Conservation (phyloP, 2,888 invertebrate genomes). For the Blastobasis adustella region DNA sequence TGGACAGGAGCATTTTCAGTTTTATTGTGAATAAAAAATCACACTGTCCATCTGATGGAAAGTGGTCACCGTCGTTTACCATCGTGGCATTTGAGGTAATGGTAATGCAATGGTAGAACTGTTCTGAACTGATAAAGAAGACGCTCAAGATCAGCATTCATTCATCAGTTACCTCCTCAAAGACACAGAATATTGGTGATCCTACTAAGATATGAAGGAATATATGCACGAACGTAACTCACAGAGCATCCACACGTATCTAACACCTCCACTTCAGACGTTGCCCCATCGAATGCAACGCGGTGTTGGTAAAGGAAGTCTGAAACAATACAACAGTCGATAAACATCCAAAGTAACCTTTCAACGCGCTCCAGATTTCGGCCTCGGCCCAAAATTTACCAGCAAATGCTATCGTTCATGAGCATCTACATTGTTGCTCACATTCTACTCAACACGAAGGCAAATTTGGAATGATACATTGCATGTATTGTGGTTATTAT, state of each 20-base stretch:
- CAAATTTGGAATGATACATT: too few relatives aligned
- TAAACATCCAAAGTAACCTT: conserved; percentile 5
- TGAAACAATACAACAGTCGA: conserved; percentile 47
- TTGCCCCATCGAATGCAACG: conserved; percentile 83
- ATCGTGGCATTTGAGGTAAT: too few relatives aligned
- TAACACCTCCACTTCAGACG: conserved; percentile 85
- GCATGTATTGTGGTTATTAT: too few relatives aligned
- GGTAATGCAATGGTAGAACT: too few relatives aligned
- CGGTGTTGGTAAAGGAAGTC: conserved; percentile 87
- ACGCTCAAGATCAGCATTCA: too few relatives aligned
- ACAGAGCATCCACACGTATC: conserved; percentile 84
- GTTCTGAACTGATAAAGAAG: too few relatives aligned
- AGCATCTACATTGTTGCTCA: conserved; percentile 28
- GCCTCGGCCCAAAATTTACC: conserved; percentile 18
- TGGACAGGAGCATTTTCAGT: too few relatives aligned
- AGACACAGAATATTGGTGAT: too few relatives aligned
- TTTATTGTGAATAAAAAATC: too few relatives aligned
- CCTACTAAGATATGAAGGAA: conserved; percentile 20
- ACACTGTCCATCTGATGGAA: too few relatives aligned
- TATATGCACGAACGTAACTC: not conserved
- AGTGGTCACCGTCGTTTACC: too few relatives aligned
- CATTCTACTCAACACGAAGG: conserved; percentile 11
- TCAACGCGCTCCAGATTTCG: conserved; percentile 17
- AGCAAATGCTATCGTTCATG: not conserved
- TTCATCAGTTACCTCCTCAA: too few relatives aligned